Evolutionary conservation across 1,140 invertebrate species (phyloP), one percentile per base, ranked within the genome.

Genomic region (Monochamus saltuarius): DNA sequence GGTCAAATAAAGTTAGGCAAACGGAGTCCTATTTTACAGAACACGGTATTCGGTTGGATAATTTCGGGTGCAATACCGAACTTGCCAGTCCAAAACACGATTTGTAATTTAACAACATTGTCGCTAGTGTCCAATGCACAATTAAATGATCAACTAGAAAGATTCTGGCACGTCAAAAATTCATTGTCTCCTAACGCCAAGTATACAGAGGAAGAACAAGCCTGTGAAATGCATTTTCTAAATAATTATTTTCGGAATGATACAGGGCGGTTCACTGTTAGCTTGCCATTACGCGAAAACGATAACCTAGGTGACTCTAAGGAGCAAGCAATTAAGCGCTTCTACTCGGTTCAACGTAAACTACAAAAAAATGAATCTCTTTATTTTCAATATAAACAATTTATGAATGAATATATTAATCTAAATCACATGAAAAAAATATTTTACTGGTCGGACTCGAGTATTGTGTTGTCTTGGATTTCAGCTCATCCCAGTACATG

Each of bases 11-110:
- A 43, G 35, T 43, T 61, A 34, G 59, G 47, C 36, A 19, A n/a
- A 22, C 43, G 40, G n/a, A 8, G 10, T 10, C 62, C 62, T 11
- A 37, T 59, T 39, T 52, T 61, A 35, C 51, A 61, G 49, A 51
- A 55, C 10, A 64, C 57, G 14, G 29, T 17, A 40, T 53, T 64
- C 19, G 57, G 62, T 10, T 64, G 38, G 36, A 57, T 64, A 9
- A 17, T 64, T 10, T 37, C 51, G 11, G 62, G 62, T 3, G 36
- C 13, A 8, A 11, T 53, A 38, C 8, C 11, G 8, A 10, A 10
- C 29, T 16, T n/a, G 11, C n/a, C 7, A 7, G 37, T 19, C 2
- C 36, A 8, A 40, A 16, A 51, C 3, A 38, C 22, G 22, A 29
- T 29, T 29, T 29, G 22, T 29, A 29, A 29, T 29, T 29, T 29